These are phyloP conservation scores for Lamellibrachia satsuma DNA, from an alignment of 2,888 invertebrate genomes.

Conservation along the genomic window DNA sequence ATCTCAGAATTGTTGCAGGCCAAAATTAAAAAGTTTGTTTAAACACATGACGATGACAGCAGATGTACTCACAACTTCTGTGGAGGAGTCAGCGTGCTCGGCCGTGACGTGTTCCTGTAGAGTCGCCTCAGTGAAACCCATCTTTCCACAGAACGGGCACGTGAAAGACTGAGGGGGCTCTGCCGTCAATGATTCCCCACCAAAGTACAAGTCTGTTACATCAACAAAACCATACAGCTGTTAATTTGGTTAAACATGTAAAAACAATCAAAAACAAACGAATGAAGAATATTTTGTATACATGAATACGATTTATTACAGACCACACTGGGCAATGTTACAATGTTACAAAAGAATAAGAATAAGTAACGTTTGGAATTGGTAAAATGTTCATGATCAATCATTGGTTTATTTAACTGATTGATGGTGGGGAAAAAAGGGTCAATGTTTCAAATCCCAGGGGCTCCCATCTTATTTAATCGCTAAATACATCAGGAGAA, in stretches of 20 bases:
- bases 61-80: conserved; percentile 79
- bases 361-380: background rate
- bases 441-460: no score
- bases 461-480: no score
- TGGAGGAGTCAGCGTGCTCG: conserved; percentile 88
- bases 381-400: no score
- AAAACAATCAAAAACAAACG: background rate
- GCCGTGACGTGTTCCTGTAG: conserved; percentile 77
- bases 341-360: background rate
- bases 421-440: no score
- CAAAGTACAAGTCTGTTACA: conserved; percentile 87
- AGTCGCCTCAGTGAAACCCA: conserved; percentile 93
- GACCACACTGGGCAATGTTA: background rate
- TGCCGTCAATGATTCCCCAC: conserved; percentile 85
- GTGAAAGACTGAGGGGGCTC: conserved; percentile 96
- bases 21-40: no score
- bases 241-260: background rate
- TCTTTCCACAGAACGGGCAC: conserved; percentile 95
- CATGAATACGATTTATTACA: background rate
- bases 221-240: conserved; percentile 31
- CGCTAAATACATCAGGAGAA: no score
- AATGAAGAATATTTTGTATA: background rate
- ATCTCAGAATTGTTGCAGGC: no score
- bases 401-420: no score
- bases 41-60: background rate